Evolutionary conservation across 2,888 invertebrate species (phyloP), one percentile per base, ranked within the genome.

Genomic region (Phorcus lineatus): DNA sequence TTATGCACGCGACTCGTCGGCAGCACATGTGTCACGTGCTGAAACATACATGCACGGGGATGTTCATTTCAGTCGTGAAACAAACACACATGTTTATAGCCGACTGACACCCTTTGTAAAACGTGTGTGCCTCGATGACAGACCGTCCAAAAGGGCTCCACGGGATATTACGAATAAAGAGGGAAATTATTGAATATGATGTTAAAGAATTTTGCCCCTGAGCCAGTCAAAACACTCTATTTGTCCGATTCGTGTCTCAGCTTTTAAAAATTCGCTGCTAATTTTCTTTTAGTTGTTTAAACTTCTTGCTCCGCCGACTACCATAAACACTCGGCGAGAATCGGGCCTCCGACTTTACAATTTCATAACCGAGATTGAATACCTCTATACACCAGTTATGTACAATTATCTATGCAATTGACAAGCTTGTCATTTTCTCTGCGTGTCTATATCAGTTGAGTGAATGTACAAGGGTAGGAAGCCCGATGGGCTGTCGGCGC

Each of bases 401-500:
- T 17, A 70, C 31, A 31, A 70, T 70, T 70, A 70, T 70, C 28
- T 40, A 36, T 70, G 70, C 70, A 70, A 70, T 70, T 11, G 36
- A 70, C 70, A 70, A 70, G 31, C 19, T 31, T 70, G 70, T 70
- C 31, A 70, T 70, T 70, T 70, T 70, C 70, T 17, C 70, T 36
- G 70, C 70, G 40, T 17, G 70, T 31, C 70, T 70, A 40, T 40
- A 31, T 22, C 57, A 57, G 31, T 70, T 36, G 17, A 70, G n/a
- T 36, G 28, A 19, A 31, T 40, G 22, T 36, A 70, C n/a, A 70
- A 36, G 36, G 70, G 47, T 47, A 47, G 66, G 75, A 9, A n/a
- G 57, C 36, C 80, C 62, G 13, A 57, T 76, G 53, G 80, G 77
- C 19, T 67, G 76, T 67, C 75, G n/a, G 74, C 75, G 66, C 28